Conservation (phyloP, 2,888 invertebrate species). For the Macaria liturata region DNA sequence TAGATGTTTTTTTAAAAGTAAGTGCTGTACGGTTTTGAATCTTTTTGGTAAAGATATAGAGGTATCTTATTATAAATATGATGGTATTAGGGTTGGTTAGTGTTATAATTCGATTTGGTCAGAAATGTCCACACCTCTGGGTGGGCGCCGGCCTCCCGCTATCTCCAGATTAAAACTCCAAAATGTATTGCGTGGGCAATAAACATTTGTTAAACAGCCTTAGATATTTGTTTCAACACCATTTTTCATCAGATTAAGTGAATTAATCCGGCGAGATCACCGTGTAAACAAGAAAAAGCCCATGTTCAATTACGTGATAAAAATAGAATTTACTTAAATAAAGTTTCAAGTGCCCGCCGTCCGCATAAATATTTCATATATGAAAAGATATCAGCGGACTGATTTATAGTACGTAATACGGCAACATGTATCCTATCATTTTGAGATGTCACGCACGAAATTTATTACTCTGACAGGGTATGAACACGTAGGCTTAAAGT, state of each 20-base stretch:
- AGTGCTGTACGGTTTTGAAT: constrained; percentile 36
- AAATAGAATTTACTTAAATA: constrained; percentile 34
- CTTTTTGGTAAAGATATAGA: constrained; percentile 39
- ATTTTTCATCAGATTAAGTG: constrained; percentile 61
- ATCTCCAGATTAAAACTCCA: constrained; percentile 65
- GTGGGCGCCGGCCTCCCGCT: constrained; percentile 76
- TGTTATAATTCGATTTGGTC: constrained; percentile 74
- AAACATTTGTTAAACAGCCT: constrained; percentile 70
- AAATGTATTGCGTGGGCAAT: constrained; percentile 66
- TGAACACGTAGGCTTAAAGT: constrained; percentile 40
- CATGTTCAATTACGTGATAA: constrained; percentile 29
- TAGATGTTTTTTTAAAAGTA: constrained; percentile 22
- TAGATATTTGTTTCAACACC: constrained; percentile 71
- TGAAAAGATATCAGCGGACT: constrained; percentile 39
- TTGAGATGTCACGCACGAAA: constrained; percentile 48
- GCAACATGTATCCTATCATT: constrained; percentile 52
- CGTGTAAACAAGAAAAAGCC: constrained; percentile 41
- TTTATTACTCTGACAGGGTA: constrained; percentile 40
- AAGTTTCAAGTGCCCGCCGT: constrained; percentile 26
- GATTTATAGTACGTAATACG: constrained; percentile 49
- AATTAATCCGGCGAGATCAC: constrained; percentile 54
- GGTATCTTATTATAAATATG: constrained; percentile 15
- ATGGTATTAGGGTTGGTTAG: constrained; percentile 41
- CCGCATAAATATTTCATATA: constrained; percentile 35
- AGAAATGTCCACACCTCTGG: constrained; percentile 76